phyloP scores from a whole-genome alignment of 2,888 invertebrate species.

The Oligia latruncula region DNA sequence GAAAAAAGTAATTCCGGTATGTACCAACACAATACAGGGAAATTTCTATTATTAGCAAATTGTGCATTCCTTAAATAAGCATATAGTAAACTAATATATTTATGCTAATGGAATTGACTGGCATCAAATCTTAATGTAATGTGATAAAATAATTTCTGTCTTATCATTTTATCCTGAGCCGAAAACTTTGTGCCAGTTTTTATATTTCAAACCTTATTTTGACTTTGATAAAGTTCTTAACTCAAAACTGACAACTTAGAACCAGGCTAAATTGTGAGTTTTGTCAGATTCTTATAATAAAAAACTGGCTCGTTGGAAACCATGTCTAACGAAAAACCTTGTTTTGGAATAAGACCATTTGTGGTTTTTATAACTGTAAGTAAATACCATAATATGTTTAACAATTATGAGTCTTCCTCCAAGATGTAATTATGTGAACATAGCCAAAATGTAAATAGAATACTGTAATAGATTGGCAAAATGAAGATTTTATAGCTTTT shows the following conservation, averaged over 20 bases:
- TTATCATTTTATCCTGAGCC: background rate
- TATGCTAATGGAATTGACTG: background rate
- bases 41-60: background rate
- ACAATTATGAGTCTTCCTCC: background rate
- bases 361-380: slow-evolving; percentile 3
- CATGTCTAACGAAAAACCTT: background rate
- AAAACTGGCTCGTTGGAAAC: background rate
- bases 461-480: background rate
- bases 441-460: background rate
- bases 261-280: background rate
- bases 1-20: slow-evolving; percentile 83
- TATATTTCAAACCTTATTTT: background rate
- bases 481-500: background rate
- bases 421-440: background rate
- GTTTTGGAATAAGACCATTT: background rate
- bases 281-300: background rate
- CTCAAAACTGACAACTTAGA: background rate
- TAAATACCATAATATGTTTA: background rate
- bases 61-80: background rate
- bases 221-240: background rate
- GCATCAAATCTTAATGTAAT: background rate
- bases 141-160: background rate
- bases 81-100: background rate
- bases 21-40: background rate
- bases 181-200: too few species aligned